Evolutionary conservation across 2,888 invertebrate genomes (phyloP), one percentile per base, ranked within the genome.

Genomic region (Ametastegia equiseti): DNA sequence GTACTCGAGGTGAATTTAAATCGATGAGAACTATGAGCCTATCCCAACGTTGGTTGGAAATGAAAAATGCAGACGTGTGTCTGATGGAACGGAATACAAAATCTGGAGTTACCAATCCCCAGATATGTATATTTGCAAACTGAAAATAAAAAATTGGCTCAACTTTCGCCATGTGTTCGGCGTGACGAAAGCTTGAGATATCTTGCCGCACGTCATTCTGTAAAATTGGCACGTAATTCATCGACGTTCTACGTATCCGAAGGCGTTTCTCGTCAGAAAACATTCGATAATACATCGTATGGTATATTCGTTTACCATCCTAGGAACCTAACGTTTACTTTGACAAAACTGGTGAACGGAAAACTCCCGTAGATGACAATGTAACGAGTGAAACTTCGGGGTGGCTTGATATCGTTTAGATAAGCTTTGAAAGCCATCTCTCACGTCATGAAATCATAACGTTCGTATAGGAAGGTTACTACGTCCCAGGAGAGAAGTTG

Each of bases 161-260:
- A 6, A 65, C 65, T 19, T 65, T 19, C 9, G 19, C 65, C 65
- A 65, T 65, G 65, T 36, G 36, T 65, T 65, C 19, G 65, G 19
- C 65, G 19, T 39, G 39, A 65, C 65, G 36, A 65, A n/a, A n/a
- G 65, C n/a, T n/a, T 39, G 65, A 65, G 19, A 65, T 65, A 65
- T 65, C 39, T 39, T n/a, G 19, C n/a, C 39, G 65, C 39, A 60
- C 60, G 65, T 65, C 65, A 65, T 19, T 36, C 65, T 39, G 39
- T 65, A 19, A 65, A 65, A 65, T 67, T 67, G 65, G 39, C 65
- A 36, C 65, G 19, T 67, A 67, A 67, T 67, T 67, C 39, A 67
- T 39, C 39, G 65, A n/a, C n/a, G 13, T 67, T 67, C 9, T 67
- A 67, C 39, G 13, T 7, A 39, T 19, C 65, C 39, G 36, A 39